Evolutionary conservation across 2,888 invertebrate species (phyloP).

Genomic region (Xestia xanthographa): DNA sequence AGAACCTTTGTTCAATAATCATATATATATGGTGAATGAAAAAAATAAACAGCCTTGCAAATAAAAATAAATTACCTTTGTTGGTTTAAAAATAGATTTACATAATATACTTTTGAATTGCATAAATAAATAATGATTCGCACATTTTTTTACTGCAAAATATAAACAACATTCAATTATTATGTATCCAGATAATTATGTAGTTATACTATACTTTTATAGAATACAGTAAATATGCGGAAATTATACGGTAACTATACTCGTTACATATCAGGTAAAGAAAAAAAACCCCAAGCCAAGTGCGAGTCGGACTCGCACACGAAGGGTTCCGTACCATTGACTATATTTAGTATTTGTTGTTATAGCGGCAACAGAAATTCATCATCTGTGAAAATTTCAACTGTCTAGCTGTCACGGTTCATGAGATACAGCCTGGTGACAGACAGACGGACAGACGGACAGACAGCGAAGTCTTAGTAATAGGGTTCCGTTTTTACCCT

Average conservation of each 20-base stretch:
- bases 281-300: no score
- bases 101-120: background rate
- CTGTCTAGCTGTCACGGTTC: no score
- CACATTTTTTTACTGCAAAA: background rate
- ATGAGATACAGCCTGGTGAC: no score
- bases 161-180: slow-evolving; percentile 13
- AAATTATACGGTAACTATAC: slow-evolving; percentile 14
- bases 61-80: no score
- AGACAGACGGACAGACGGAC: no score
- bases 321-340: no score
- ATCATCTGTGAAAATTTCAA: no score
- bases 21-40: background rate
- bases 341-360: no score
- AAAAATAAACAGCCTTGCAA: slow-evolving; percentile 1
- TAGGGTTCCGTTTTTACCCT: no score
- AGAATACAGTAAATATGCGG: slow-evolving; percentile 6
- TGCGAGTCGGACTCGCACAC: no score
- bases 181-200: background rate
- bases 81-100: background rate
- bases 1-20: background rate
- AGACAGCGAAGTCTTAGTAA: no score
- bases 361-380: no score
- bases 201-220: slow-evolving; percentile 14
- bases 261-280: background rate
- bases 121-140: background rate